Evolutionary conservation across 2,888 invertebrate genomes (phyloP).

Genomic region (Polylopha cassiicola): DNA sequence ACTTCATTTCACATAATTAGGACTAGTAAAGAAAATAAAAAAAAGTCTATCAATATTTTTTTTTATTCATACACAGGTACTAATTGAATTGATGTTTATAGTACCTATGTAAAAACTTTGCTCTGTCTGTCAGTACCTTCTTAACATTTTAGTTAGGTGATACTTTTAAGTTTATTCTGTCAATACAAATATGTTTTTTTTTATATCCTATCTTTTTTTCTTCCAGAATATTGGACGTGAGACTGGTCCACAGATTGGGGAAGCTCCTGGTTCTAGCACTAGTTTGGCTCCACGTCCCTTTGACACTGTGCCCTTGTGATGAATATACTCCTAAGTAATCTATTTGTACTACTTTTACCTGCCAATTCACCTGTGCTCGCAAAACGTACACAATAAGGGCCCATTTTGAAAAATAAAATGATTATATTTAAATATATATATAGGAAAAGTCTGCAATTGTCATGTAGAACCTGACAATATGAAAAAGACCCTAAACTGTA

Average conservation of each 20-base stretch:
- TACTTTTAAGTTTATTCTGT: too few species aligned
- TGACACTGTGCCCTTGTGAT: constrained; percentile 70
- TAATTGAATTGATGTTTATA: too few species aligned
- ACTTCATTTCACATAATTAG: too few species aligned
- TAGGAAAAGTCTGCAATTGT: constrained; percentile 40
- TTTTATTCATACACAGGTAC: too few species aligned
- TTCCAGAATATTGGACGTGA: constrained; percentile 73
- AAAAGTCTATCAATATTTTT: too few species aligned
- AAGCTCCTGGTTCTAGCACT: constrained; percentile 79
- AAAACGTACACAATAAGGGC: constrained; percentile 11
- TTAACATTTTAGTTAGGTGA: too few species aligned
- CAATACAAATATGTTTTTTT: neutral
- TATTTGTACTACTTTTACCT: constrained; percentile 42
- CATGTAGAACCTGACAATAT: constrained; percentile 51
- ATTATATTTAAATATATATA: constrained; percentile 14
- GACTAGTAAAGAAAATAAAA: too few species aligned
- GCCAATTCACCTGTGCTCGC: constrained; percentile 49
- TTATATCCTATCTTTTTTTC: constrained; percentile 5
- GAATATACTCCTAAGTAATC: constrained; percentile 48
- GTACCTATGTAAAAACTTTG: too few species aligned
- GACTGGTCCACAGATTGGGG: constrained; percentile 77
- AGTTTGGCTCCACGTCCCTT: constrained; percentile 62
- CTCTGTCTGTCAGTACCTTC: too few species aligned
- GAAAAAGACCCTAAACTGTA: constrained; percentile 51
- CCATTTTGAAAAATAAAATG: constrained; percentile 4